Base-by-base conservation (phyloP, 2,888 invertebrate species). In the Nymphalis urticae region DNA sequence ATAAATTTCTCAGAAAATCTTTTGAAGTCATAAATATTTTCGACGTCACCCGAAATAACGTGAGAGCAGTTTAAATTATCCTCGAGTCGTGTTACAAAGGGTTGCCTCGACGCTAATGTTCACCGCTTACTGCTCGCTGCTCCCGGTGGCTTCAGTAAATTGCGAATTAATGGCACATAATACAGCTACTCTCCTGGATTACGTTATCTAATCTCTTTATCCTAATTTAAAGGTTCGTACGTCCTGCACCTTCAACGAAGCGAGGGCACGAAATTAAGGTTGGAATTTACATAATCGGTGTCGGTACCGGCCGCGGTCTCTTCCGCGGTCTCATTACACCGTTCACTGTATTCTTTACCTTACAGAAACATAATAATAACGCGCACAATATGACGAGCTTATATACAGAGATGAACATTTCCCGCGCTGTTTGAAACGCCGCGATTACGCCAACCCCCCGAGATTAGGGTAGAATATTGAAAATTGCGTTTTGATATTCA, bases 261-360 rank as follows among this genome's bases (percentile, higher is more conserved):
- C 71, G 72, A 74, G 74, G 73, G 74, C 75, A 75, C 76, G 73
- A 74, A 79, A 77, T 79, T 78, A 78, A 78, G 77, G 78, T 73
- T 77, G 71, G 74, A 76, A 82, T 83, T 82, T 82, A 80, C 83
- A 83, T 83, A 82, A 81, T 80, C 76, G 76, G 62, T 68, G 61
- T 63, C 51, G 54, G 56, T 54, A 2, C 68, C 70, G 51, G 51
- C 59, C 65, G 64, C 53, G 48, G 62, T 66, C 64, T 63, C 69
- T 64, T 71, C 73, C 75, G 58, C 72, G 71, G 73, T 71, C 71
- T 73, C 73, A 76, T 76, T 77, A 77, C 72, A 72, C 21, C 76
- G 74, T 70, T 70, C 75, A 80, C 77, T 78, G 77, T 77, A 80
- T 80, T 78, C 77, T 69, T 73, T 70, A 76, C 73, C 77, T 79